Evolutionary conservation across 2,113 vertebrate genomes (phyloP), one percentile per base, ranked within the genome.

Genomic region (Mormyrus iriodes): DNA sequence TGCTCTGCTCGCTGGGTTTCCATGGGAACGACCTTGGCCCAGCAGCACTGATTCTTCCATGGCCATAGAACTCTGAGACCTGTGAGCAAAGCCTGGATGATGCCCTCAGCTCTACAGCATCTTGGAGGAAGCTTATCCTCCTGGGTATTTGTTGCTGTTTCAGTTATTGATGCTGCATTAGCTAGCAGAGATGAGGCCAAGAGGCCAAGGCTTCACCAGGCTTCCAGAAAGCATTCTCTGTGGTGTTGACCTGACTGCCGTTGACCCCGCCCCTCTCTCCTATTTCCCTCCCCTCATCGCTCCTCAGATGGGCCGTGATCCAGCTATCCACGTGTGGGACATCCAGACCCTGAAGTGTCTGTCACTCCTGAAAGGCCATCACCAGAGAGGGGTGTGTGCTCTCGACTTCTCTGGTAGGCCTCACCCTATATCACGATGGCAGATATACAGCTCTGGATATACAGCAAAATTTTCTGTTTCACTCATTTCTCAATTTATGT

Each of bases 321-420:
- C 98, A 61, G 96, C 97, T 13, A 94, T 99, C 91, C 98, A 99
- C 4, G 93, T 99, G 4, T 99, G 98, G 98, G 98, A 99, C 93
- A 95, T 97, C 1, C 97, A 98, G 88, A 98, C 96, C 0, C 94
- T 99, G 88, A 99, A 97, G 92, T 99, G 98, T 94, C 93, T 99
- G 89, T 99, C 98, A 0, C 89, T 99, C 9, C 94, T 99, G 86
- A 98, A 95, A 93, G 98, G 98, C 86, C 97, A 98, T 44, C 98
- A 99, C 92, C 97, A 97, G 91, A 95, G 95, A 91, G 98, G 98
- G n/a, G 98, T 99, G n/a, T 98, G 98, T 88, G 96, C 98, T 0
- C 94, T 99, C 27, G 98, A 99, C 92, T 99, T 99, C 92, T 99
- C 98, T 93, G 97, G 98, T 99, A 90, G 92, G 91, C 39, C 55